Percentiles rank a stretch among this genome's conserved stretches.
phyloP scores from a whole-genome alignment of 2,797 vertebrate genomes.

The Rhabdomys pumilio region DNA sequence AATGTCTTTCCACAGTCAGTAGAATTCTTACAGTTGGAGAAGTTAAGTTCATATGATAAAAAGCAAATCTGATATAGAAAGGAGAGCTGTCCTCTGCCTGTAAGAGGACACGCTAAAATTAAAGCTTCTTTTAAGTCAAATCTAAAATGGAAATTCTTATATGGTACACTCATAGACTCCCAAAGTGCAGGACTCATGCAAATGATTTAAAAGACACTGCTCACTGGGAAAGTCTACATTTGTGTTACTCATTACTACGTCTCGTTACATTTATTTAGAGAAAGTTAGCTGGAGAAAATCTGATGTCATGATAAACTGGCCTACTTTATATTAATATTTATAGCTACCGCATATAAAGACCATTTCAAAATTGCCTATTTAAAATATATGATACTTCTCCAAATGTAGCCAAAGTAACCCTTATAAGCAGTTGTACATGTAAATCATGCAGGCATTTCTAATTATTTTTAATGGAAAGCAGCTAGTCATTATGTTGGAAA shows the following conservation, averaged over 20 bases:
- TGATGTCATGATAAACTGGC: slow-evolving; percentile 33
- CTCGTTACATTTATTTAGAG: slow-evolving; percentile 36
- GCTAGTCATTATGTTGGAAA: slow-evolving; percentile 26
- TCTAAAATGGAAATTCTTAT: slow-evolving; percentile 8
- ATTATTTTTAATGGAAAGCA: slow-evolving; percentile 58
- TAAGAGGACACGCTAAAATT: slow-evolving; percentile 40
- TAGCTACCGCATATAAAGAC: background rate
- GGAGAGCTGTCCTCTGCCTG: background rate
- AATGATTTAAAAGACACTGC: background rate
- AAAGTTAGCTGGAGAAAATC: background rate
- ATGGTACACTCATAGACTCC: background rate
- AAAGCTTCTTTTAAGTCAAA: slow-evolving; percentile 47
- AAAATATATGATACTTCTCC: slow-evolving; percentile 1
- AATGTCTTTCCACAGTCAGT: background rate
- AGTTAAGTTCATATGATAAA: background rate
- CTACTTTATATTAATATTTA: slow-evolving; percentile 20
- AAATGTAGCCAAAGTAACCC: slow-evolving; percentile 6
- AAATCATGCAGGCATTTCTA: slow-evolving; percentile 40
- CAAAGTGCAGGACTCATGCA: background rate
- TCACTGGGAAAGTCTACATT: slow-evolving; percentile 36
- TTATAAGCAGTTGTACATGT: background rate
- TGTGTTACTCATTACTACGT: background rate
- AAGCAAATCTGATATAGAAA: background rate
- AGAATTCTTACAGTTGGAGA: slow-evolving; percentile 29
- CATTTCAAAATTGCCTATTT: slow-evolving; percentile 6